phyloP scores from a whole-genome alignment of 2,888 invertebrate genomes.

The Onchidella celtica region DNA sequence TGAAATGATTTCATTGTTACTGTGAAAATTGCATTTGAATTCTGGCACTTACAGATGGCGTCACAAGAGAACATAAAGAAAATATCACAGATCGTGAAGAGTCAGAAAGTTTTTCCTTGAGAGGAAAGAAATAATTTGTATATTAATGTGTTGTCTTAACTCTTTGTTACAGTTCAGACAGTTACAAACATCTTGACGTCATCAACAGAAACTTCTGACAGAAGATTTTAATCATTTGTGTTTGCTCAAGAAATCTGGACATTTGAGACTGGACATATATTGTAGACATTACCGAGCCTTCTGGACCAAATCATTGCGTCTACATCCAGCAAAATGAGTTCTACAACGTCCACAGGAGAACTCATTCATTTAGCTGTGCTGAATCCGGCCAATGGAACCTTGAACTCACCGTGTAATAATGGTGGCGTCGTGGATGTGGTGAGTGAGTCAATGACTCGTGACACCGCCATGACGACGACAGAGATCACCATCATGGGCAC shows the following conservation, averaged over 20 bases:
- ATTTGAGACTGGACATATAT: too few relatives aligned
- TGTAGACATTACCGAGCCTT: too few relatives aligned
- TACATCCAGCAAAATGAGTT: constrained; percentile 8
- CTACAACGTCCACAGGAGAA: background rate
- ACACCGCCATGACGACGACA: constrained; percentile 33
- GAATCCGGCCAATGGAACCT: background rate
- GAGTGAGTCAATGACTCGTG: background rate
- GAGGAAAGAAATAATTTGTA: background rate
- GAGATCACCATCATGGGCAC: constrained; percentile 61
- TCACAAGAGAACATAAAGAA: too few relatives aligned
- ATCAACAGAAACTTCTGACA: too few relatives aligned
- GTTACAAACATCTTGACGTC: too few relatives aligned
- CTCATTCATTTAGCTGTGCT: background rate
- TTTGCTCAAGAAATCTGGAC: too few relatives aligned
- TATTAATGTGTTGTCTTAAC: background rate
- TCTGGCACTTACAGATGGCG: too few relatives aligned
- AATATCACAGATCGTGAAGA: too few relatives aligned
- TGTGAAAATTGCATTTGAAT: too few relatives aligned
- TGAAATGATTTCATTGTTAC: background rate
- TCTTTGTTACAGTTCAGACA: background rate
- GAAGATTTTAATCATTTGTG: too few relatives aligned
- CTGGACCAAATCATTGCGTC: too few relatives aligned
- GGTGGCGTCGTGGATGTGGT: background rate
- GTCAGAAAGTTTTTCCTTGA: background rate
- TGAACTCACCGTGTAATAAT: background rate